Conservation (phyloP, 2,113 vertebrate genomes). For the Aspiorhynchus laticeps region DNA sequence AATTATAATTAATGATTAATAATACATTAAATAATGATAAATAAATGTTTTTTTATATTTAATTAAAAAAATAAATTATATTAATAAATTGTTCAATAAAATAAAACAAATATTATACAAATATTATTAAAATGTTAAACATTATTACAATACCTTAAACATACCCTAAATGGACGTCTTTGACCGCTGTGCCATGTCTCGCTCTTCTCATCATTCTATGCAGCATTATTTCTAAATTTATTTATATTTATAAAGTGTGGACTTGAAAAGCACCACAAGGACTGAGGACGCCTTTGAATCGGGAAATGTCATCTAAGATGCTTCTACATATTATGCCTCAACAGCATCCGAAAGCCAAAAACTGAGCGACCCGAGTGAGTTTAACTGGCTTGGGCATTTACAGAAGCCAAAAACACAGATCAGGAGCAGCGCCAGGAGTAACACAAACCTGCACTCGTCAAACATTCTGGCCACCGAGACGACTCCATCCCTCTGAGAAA, state of each 20-base stretch:
- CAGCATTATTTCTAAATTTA: no score
- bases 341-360: background rate
- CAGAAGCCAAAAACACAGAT: slow-evolving; percentile 17
- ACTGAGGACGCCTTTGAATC: background rate
- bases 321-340: background rate
- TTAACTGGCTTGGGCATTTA: background rate
- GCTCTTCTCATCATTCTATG: background rate
- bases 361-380: background rate
- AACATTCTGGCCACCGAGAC: background rate
- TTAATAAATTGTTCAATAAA: background rate
- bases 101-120: background rate
- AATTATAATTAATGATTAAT: no score
- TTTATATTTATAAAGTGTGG: no score
- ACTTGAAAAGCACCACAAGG: background rate
- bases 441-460: slow-evolving; percentile 15
- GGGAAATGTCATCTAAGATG: background rate
- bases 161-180: background rate
- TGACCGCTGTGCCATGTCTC: background rate
- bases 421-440: slow-evolving; percentile 8
- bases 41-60: no score
- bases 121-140: background rate
- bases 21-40: no score
- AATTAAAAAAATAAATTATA: no score
- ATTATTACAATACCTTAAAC: background rate
- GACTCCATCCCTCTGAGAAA: slow-evolving; percentile 9